Conservation (phyloP, 1,140 invertebrate species). For the Caenorhabditis inopinata region DNA sequence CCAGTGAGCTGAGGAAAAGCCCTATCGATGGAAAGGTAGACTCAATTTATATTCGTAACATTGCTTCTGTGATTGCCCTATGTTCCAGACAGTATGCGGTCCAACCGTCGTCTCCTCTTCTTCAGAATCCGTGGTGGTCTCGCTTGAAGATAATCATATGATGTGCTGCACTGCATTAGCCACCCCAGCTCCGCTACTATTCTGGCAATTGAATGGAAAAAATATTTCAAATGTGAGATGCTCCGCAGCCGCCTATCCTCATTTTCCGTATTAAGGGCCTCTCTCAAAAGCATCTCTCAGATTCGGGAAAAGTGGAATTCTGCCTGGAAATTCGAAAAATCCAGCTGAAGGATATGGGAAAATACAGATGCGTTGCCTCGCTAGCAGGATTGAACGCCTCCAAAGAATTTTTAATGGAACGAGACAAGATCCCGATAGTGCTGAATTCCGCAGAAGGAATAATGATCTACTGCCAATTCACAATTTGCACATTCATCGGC, state of each 20-base stretch:
- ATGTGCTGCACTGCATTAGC: constrained; percentile 17
- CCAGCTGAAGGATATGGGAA: neutral
- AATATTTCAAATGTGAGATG: constrained; percentile 32
- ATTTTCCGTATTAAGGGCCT: neutral
- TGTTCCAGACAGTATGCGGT: constrained; percentile 32
- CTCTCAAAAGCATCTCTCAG: constrained; percentile 7
- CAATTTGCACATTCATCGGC: constrained; percentile 23
- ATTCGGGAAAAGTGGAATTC: constrained; percentile 20
- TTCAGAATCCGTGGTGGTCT: neutral
- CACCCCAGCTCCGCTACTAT: constrained; percentile 7
- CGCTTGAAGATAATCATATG: neutral
- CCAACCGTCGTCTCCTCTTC: neutral
- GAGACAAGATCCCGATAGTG: constrained; percentile 30
- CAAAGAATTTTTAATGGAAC: constrained; percentile 29
- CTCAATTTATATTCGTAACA: too few species aligned
- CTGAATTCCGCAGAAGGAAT: constrained; percentile 15
- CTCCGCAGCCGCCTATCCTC: too few species aligned
- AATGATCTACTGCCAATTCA: constrained; percentile 35
- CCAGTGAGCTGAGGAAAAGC: neutral
- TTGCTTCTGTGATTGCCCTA: too few species aligned
- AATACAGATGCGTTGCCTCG: constrained; percentile 23
- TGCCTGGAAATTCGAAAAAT: neutral
- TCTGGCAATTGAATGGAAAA: constrained; percentile 26
- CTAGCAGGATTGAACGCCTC: neutral
- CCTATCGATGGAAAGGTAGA: constrained; percentile 1